Base-by-base conservation (phyloP, 2,888 invertebrate genomes). In the Elysia crispata region DNA sequence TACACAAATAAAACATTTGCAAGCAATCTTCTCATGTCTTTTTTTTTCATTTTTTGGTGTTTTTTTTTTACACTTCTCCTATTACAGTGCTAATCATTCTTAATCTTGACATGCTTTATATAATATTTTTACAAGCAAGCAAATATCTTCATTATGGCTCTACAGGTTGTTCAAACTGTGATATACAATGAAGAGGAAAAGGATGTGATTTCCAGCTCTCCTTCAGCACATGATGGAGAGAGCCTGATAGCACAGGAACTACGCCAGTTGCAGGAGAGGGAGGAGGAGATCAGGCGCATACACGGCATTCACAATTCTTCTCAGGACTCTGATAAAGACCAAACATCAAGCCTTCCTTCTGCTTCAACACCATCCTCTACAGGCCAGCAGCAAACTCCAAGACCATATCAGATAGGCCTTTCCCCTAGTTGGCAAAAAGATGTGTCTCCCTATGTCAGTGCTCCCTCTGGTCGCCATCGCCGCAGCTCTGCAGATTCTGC, bases 231-330 rank as follows among this genome's bases (percentile, higher is more conserved):
- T 88, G 81, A 91, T 83, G 90, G 90, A 78, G 87, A 92, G 87
- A 90, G 87, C 83, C 81, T 87, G 81, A 93, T 93, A 33, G 93
- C 93, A 0, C 84, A 89, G 70, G 94, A 94, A 86, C 91, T 94
- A 60, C 90, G 92, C 57, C 93, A 93, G 84, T 89, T 92, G 83
- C 88, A 91, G 62, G 92, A 93, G 81, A 87, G 94, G 3, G 94
- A 94, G 85, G 93, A 93, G 72, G 94, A 94, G 80, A 87, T 93
- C 62, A 87, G 91, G 50, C 81, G 75, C 77, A 83, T 86, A 76
- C 73, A 81, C 18, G 60, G 57, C 23, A n/a, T 33, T 31, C 79
- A 54, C 49, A 60, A 28, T 23, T 60, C 60, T 33, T 54, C 57
- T 23, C 41, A 67, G 15, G 60, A 23, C 49, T 67, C 18, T 8